A percentile compares a stretch with the other conserved stretches of the same genome.
These are phyloP conservation scores for Polylopha cassiicola DNA, from an alignment of 2,888 invertebrate genomes.

Conservation along the genomic window DNA sequence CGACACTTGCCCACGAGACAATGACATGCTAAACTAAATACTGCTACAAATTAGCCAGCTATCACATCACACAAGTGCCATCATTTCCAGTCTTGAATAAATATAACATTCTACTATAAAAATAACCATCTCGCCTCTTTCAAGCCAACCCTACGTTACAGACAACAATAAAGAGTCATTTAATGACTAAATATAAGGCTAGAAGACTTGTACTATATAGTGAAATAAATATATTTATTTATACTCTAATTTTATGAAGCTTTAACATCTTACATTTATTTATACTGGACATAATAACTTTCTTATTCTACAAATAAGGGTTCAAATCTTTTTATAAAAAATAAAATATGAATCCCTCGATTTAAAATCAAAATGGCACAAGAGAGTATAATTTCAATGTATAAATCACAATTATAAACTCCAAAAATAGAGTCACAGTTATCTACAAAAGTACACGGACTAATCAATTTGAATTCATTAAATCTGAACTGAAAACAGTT, in stretches of 20 bases:
- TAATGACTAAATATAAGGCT: constrained; percentile 64
- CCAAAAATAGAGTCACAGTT: constrained; percentile 19
- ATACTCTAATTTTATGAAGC: constrained; percentile 31
- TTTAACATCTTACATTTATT: constrained; percentile 36
- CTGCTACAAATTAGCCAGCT: constrained; percentile 33
- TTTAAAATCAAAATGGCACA: constrained; percentile 57
- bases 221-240: constrained; percentile 31
- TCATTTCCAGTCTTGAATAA: constrained; percentile 48
- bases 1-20: constrained; percentile 46
- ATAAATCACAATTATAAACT: constrained; percentile 25
- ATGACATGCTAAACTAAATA: constrained; percentile 49
- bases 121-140: constrained; percentile 28
- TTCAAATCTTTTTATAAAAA: constrained; percentile 34
- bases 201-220: constrained; percentile 64
- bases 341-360: constrained; percentile 33
- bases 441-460: constrained; percentile 4
- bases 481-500: constrained; percentile 17
- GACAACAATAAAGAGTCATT: constrained; percentile 34
- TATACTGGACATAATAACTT: constrained; percentile 39
- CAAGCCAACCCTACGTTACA: constrained; percentile 12
- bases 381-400: constrained; percentile 32
- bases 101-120: constrained; percentile 35
- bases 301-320: constrained; percentile 34
- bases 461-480: constrained; percentile 4
- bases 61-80: constrained; percentile 34